Evolutionary conservation across 2,797 vertebrate species (phyloP).

Genomic region (Australoheros facetus): DNA sequence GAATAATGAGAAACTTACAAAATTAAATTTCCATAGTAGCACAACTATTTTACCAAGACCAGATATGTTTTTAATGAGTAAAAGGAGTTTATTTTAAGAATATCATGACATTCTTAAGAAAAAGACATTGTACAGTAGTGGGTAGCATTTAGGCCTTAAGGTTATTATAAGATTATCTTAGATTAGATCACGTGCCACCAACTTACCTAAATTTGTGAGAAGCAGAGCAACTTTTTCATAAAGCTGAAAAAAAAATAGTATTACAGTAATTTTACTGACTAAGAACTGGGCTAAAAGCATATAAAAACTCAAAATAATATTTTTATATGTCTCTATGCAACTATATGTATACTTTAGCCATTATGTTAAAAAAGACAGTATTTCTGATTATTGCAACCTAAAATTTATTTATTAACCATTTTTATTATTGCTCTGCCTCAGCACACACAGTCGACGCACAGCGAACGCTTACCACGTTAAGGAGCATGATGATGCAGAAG

Average conservation of each 20-base stretch:
- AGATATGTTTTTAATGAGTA: no score
- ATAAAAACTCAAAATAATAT: neutral
- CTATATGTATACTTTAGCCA: neutral
- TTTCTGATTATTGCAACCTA: neutral
- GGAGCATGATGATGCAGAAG: constrained; percentile 94
- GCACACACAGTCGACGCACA: neutral
- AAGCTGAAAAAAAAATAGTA: constrained; percentile 79
- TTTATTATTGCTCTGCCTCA: neutral
- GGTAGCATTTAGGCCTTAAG: no score
- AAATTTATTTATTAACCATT: neutral
- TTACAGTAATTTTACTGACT: neutral
- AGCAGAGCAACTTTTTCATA: constrained; percentile 95
- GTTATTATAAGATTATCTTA: no score
- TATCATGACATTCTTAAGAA: neutral
- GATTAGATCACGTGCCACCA: neutral
- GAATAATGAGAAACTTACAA: neutral
- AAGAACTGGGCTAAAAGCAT: neutral
- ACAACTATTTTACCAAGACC: neutral
- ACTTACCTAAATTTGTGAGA: constrained; percentile 95
- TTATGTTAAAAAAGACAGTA: neutral
- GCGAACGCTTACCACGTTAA: constrained; percentile 88
- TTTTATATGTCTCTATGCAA: neutral
- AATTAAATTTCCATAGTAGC: no score
- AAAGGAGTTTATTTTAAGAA: neutral
- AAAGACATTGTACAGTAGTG: neutral